These are phyloP conservation scores for Acleris holmiana DNA, from an alignment of 2,888 invertebrate genomes.

Conservation along the genomic window DNA sequence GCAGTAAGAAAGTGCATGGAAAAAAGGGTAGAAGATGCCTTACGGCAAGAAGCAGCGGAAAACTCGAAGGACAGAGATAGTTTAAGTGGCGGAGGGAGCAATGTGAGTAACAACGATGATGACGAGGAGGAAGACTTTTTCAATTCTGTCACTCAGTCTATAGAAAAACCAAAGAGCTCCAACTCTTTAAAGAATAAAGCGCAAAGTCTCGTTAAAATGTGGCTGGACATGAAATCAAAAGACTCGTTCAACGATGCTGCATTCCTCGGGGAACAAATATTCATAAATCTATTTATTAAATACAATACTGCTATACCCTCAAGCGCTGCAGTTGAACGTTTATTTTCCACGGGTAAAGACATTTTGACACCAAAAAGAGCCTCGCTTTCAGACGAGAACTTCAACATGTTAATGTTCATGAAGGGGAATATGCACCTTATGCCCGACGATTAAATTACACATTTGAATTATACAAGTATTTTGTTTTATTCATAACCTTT, in stretches of 20 bases:
- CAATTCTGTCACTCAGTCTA: slow-evolving; percentile 43
- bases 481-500: too few relatives aligned
- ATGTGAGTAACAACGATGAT: slow-evolving; percentile 40
- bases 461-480: too few relatives aligned
- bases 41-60: slow-evolving; percentile 18
- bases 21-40: too few relatives aligned
- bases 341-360: slow-evolving; percentile 44
- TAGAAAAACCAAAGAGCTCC: slow-evolving; percentile 43
- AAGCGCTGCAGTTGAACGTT: slow-evolving; percentile 16
- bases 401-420: slow-evolving; percentile 46
- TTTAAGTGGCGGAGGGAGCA: slow-evolving; percentile 32
- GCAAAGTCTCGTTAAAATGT: slow-evolving; percentile 48
- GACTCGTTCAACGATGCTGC: too few relatives aligned
- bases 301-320: slow-evolving; percentile 39
- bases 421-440: slow-evolving; percentile 39
- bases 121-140: slow-evolving; percentile 42
- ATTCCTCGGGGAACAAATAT: slow-evolving; percentile 44
- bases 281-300: slow-evolving; percentile 40
- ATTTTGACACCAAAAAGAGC: slow-evolving; percentile 44
- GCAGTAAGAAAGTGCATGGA: too few relatives aligned
- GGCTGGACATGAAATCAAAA: slow-evolving; percentile 40
- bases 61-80: slow-evolving; percentile 32
- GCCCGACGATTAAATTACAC: slow-evolving; percentile 35
- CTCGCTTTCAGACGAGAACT: slow-evolving; percentile 48
- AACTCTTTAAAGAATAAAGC: slow-evolving; percentile 44